A percentile compares a stretch with the other conserved stretches of the same genome.
Conservation (phyloP, 23 tunicate species). For the Trididemnum clinides region DNA sequence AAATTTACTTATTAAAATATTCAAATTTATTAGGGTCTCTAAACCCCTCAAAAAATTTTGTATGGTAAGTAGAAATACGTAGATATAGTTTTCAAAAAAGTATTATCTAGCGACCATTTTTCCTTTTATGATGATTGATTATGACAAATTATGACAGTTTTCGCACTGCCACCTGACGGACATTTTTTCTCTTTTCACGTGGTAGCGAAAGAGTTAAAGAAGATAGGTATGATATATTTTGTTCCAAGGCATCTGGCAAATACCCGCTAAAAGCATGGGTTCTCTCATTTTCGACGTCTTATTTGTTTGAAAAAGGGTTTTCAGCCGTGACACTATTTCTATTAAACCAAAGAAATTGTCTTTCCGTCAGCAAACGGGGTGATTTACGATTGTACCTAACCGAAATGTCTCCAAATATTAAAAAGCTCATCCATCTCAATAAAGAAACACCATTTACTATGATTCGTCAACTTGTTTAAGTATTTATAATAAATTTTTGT, state of each 20-base stretch:
- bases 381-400: conserved; percentile 29
- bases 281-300: conserved; percentile 39
- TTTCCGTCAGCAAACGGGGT: conserved; percentile 48
- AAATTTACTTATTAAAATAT: too few relatives aligned
- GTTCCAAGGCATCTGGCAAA: conserved; percentile 52
- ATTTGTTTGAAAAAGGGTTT: conserved; percentile 43
- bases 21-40: too few relatives aligned
- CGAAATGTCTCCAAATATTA: conserved; percentile 47
- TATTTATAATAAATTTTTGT: background rate
- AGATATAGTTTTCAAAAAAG: too few relatives aligned
- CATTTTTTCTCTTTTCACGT: too few relatives aligned
- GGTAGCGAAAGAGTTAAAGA: too few relatives aligned
- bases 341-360: conserved; percentile 50
- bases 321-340: conserved; percentile 43
- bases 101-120: too few relatives aligned
- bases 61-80: too few relatives aligned
- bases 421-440: conserved; percentile 42
- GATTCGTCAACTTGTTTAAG: background rate
- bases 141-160: too few relatives aligned
- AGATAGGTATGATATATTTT: conserved; percentile 38
- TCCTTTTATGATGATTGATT: too few relatives aligned
- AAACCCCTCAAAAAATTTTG: too few relatives aligned
- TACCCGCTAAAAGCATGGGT: conserved; percentile 48
- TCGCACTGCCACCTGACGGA: too few relatives aligned
- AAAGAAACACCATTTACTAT: conserved; percentile 9